These are phyloP conservation scores for Scortum barcoo DNA, from an alignment of 2,113 vertebrate genomes.

Conservation along the genomic window DNA sequence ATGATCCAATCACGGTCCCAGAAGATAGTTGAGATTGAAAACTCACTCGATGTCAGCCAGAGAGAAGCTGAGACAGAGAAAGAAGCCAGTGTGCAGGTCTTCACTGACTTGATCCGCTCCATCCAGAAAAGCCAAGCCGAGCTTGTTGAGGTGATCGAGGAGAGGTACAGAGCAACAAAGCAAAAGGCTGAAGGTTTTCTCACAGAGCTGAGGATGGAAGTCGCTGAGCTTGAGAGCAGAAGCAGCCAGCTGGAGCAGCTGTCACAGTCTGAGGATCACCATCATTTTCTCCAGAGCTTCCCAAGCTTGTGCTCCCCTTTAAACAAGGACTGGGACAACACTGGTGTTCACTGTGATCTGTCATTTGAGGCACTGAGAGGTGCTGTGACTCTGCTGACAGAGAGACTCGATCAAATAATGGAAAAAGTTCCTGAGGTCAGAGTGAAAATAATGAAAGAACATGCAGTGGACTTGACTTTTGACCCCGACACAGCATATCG, in stretches of 20 bases:
- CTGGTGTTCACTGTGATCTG: neutral
- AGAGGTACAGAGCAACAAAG: conserved; percentile 26
- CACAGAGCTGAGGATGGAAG: conserved; percentile 42
- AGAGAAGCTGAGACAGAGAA: conserved; percentile 21
- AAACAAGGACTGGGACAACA: neutral
- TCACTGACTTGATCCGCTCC: conserved; percentile 32
- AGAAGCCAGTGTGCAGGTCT: conserved; percentile 18
- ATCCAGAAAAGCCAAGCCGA: conserved; percentile 36
- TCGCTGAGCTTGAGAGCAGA: conserved; percentile 33
- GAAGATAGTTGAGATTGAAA: conserved; percentile 34
- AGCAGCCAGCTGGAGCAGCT: conserved; percentile 41
- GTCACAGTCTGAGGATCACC: conserved; percentile 48
- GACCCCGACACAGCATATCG: conserved; percentile 48
- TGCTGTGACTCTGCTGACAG: neutral
- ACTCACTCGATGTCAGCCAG: neutral
- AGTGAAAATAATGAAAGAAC: conserved; percentile 34
- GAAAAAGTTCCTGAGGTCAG: conserved; percentile 31
- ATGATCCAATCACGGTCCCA: neutral
- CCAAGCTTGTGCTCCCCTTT: neutral
- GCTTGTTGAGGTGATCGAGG: conserved; percentile 34
- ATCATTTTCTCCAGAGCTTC: conserved; percentile 45
- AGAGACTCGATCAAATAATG: neutral
- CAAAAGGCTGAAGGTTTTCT: conserved; percentile 34
- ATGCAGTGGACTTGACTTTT: conserved; percentile 53
- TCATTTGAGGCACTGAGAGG: neutral